Percentiles rank a stretch among this genome's conserved stretches.
phyloP scores from a whole-genome alignment of 1,140 invertebrate genomes.

The Bombus superbus region DNA sequence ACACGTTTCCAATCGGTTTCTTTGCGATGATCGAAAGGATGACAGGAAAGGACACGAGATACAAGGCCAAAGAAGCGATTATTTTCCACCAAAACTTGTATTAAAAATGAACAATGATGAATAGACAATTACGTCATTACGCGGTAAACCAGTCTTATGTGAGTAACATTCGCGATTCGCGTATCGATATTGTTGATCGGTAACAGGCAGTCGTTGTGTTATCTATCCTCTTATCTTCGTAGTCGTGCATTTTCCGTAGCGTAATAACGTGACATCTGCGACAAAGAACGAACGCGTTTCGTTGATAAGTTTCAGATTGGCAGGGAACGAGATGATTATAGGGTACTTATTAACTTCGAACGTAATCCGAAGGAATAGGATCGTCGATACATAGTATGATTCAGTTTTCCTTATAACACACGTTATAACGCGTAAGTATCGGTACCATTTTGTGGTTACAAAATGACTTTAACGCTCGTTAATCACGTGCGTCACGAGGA shows the following conservation, averaged over 20 bases:
- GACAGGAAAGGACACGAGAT: neutral
- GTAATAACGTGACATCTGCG: slow-evolving; percentile 17
- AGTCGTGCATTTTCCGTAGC: slow-evolving; percentile 38
- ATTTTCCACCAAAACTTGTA: neutral
- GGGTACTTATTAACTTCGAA: neutral
- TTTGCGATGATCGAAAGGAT: neutral
- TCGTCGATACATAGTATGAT: too few relatives aligned
- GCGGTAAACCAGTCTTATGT: neutral
- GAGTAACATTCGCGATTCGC: neutral
- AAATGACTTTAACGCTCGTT: too few relatives aligned
- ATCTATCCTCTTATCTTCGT: neutral
- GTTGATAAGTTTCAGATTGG: neutral
- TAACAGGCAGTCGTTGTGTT: neutral
- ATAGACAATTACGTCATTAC: neutral
- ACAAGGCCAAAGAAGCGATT: neutral
- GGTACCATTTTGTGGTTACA: too few relatives aligned
- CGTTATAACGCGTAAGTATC: too few relatives aligned
- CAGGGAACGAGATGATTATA: neutral
- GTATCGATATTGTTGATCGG: neutral
- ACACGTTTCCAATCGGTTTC: neutral
- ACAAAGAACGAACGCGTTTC: neutral
- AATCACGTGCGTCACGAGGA: too few relatives aligned
- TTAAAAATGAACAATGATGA: neutral
- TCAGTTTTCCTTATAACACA: too few relatives aligned
- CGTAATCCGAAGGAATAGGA: neutral